phyloP scores from a whole-genome alignment of 1,140 invertebrate genomes.

The Ctenoplectra terminalis region DNA sequence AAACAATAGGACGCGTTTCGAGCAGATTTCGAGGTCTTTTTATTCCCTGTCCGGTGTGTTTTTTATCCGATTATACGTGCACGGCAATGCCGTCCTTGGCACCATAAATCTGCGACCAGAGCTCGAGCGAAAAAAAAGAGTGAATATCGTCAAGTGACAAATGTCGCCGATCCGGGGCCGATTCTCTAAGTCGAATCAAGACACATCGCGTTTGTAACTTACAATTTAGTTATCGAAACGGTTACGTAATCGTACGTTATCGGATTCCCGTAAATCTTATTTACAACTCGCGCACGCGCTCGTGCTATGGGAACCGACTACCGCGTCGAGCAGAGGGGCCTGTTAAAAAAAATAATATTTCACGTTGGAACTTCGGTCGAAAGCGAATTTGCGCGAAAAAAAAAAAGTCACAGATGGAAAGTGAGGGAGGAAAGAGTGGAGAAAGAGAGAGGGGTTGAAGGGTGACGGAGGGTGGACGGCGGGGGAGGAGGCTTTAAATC shows the following conservation, averaged over 20 bases:
- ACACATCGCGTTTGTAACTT: conserved; percentile 41
- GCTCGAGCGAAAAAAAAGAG: conserved; percentile 11
- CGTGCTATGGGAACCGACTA: not conserved
- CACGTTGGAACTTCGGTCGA: conserved; percentile 42
- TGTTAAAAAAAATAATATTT: conserved; percentile 43
- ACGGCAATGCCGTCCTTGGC: conserved; percentile 7
- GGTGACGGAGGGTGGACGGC: not conserved
- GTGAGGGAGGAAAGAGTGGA: too few species aligned
- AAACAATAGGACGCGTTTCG: conserved; percentile 5
- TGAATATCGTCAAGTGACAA: conserved; percentile 35
- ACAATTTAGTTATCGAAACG: conserved; percentile 54
- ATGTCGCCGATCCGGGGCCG: conserved; percentile 19
- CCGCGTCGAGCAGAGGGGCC: not conserved
- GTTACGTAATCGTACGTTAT: conserved; percentile 56
- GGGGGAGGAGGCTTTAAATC: conserved; percentile 19
- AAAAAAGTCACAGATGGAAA: not conserved
- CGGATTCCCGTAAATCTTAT: conserved; percentile 52
- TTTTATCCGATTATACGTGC: conserved; percentile 10
- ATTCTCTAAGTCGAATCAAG: conserved; percentile 28
- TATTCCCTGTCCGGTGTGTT: not conserved
- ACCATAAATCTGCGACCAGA: not conserved
- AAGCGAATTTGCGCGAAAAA: conserved; percentile 60
- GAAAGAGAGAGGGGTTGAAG: not conserved
- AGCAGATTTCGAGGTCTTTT: not conserved
- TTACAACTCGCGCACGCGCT: not conserved